A percentile compares a stretch with the other conserved stretches of the same genome.
Evolutionary conservation across 2,888 invertebrate species (phyloP).

Genomic region (Chloroclysta siterata): DNA sequence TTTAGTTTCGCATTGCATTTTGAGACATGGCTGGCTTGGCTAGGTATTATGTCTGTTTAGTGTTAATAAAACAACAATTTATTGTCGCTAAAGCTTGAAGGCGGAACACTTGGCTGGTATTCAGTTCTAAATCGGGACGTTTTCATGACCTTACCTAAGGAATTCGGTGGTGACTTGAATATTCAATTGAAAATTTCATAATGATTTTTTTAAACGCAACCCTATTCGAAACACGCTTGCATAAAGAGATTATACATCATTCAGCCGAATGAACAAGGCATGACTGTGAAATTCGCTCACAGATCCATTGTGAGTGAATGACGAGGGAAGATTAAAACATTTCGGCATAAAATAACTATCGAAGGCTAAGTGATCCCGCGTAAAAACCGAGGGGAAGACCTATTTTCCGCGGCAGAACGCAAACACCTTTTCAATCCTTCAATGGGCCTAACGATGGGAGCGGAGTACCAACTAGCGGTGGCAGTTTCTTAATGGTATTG

Average conservation of each 20-base stretch:
- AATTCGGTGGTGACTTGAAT: slow-evolving; percentile 56
- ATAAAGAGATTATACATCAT: slow-evolving; percentile 52
- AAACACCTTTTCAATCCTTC: slow-evolving; percentile 85
- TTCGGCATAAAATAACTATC: slow-evolving; percentile 81
- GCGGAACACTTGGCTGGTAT: slow-evolving; percentile 70
- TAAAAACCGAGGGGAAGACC: slow-evolving; percentile 78
- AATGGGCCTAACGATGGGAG: slow-evolving; percentile 74
- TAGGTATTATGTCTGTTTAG: slow-evolving; percentile 43
- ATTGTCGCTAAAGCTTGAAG: slow-evolving; percentile 52
- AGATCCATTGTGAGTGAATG: slow-evolving; percentile 77
- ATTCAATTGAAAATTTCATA: slow-evolving; percentile 26
- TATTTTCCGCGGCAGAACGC: slow-evolving; percentile 78
- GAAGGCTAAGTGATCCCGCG: slow-evolving; percentile 81
- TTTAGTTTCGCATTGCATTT: slow-evolving; percentile 43
- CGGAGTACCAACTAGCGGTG: slow-evolving; percentile 79
- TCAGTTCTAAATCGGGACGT: slow-evolving; percentile 76
- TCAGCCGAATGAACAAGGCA: slow-evolving; percentile 68
- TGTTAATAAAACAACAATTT: slow-evolving; percentile 53
- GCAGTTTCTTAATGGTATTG: slow-evolving; percentile 83
- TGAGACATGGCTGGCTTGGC: slow-evolving; percentile 26
- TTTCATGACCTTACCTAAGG: slow-evolving; percentile 77
- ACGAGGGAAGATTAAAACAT: slow-evolving; percentile 83
- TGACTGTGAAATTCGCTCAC: slow-evolving; percentile 76
- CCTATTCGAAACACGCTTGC: slow-evolving; percentile 51
- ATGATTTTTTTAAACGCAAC: slow-evolving; percentile 39